These are phyloP conservation scores for Acropora yongei DNA, from an alignment of 64 coral and sea anemone genomes.

Conservation along the genomic window DNA sequence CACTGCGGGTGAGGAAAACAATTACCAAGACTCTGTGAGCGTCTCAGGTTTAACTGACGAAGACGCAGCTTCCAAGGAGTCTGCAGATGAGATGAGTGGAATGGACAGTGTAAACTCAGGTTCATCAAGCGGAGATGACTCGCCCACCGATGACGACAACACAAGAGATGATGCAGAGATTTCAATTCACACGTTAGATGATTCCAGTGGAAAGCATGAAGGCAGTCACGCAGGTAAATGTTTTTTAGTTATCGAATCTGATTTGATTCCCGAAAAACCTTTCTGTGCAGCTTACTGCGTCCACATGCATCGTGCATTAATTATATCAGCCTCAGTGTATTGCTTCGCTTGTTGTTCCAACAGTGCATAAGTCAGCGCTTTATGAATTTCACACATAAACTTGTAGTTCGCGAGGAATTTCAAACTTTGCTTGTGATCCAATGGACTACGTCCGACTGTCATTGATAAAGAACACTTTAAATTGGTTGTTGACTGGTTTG, in stretches of 20 bases:
- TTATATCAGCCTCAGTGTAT: no score
- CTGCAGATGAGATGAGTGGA: not conserved
- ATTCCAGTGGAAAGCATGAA: not conserved
- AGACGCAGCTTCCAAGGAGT: not conserved
- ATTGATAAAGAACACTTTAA: no score
- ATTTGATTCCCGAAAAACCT: no score
- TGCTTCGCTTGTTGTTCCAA: not conserved
- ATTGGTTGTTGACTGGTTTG: no score
- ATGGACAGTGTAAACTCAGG: not conserved
- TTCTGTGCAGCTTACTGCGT: no score
- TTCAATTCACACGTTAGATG: not conserved
- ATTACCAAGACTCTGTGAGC: not conserved
- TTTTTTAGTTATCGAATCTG: not conserved
- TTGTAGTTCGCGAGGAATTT: not conserved
- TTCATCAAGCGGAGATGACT: not conserved
- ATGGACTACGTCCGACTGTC: no score
- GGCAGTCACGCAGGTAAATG: not conserved
- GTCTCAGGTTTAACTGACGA: not conserved
- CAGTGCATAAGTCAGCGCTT: not conserved
- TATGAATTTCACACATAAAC: not conserved
- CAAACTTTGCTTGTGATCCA: no score
- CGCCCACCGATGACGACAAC: not conserved
- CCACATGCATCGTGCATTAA: no score
- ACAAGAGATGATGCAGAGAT: not conserved
- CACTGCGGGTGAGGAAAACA: not conserved